phyloP scores from a whole-genome alignment of 2,113 vertebrate genomes.

The Calypte anna region DNA sequence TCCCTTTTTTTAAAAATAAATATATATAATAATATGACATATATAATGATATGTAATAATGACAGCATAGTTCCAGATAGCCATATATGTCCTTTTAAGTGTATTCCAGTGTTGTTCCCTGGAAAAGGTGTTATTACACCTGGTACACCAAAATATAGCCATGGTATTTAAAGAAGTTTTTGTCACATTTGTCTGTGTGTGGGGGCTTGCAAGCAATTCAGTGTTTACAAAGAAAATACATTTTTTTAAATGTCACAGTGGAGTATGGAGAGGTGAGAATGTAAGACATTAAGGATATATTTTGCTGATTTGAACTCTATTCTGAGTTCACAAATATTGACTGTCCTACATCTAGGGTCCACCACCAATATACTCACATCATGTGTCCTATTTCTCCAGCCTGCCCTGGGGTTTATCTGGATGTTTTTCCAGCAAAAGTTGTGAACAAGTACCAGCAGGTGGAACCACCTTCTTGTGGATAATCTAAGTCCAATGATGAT shows the following conservation, averaged over 20 bases:
- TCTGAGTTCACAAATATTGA: neutral
- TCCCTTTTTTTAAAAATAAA: neutral
- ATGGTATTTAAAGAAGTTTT: neutral
- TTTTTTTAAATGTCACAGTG: neutral
- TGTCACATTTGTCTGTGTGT: neutral
- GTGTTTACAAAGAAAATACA: neutral
- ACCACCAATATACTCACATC: accelerated
- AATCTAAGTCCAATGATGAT: neutral
- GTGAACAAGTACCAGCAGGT: neutral
- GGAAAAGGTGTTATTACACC: neutral
- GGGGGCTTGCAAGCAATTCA: neutral
- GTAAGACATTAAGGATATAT: neutral
- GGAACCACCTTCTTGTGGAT: neutral
- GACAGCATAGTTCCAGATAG: neutral
- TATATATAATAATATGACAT: neutral
- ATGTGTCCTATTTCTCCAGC: neutral
- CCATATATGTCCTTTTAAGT: accelerated
- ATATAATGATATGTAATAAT: neutral
- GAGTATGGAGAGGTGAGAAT: neutral
- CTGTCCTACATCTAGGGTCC: accelerated
- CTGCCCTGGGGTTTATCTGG: neutral
- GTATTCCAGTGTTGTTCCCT: neutral
- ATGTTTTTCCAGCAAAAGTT: neutral
- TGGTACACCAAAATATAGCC: neutral
- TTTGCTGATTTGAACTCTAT: neutral